A percentile compares a stretch with the other conserved stretches of the same genome.
phyloP scores from a whole-genome alignment of 2,888 invertebrate species.

The Leucophenga montana region DNA sequence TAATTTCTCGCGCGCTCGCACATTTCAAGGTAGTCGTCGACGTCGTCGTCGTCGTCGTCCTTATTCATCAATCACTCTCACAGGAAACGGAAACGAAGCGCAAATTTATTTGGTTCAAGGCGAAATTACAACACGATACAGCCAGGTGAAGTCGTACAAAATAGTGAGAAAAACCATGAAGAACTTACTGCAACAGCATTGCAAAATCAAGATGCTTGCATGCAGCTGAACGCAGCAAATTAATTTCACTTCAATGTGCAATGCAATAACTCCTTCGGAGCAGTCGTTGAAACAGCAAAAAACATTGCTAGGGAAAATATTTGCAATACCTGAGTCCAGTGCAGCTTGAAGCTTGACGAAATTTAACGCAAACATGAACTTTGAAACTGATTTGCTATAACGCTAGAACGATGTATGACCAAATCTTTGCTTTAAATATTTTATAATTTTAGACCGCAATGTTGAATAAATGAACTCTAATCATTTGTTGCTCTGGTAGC shows the following conservation, averaged over 20 bases:
- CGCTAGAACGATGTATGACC: too few species aligned
- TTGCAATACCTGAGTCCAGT: too few species aligned
- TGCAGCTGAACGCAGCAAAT: background rate
- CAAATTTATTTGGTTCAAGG: conserved; percentile 9
- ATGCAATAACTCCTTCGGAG: background rate
- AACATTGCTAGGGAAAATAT: too few species aligned
- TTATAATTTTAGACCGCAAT: too few species aligned
- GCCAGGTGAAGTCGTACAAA: background rate
- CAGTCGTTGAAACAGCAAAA: background rate
- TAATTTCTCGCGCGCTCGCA: background rate
- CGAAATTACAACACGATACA: background rate
- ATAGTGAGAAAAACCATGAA: background rate
- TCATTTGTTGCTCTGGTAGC: too few species aligned
- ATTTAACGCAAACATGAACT: too few species aligned
- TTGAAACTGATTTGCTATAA: too few species aligned
- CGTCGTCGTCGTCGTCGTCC: too few species aligned
- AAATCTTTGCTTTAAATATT: too few species aligned
- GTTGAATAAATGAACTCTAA: too few species aligned
- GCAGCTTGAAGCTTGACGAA: too few species aligned
- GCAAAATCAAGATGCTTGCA: background rate
- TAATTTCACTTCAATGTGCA: conserved; percentile 4
- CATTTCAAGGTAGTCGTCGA: background rate
- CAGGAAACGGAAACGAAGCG: background rate
- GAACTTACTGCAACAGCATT: background rate
- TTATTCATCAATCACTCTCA: background rate